These are phyloP conservation scores for Dendrolimus punctatus DNA, from an alignment of 1,140 invertebrate genomes.

Conservation along the genomic window DNA sequence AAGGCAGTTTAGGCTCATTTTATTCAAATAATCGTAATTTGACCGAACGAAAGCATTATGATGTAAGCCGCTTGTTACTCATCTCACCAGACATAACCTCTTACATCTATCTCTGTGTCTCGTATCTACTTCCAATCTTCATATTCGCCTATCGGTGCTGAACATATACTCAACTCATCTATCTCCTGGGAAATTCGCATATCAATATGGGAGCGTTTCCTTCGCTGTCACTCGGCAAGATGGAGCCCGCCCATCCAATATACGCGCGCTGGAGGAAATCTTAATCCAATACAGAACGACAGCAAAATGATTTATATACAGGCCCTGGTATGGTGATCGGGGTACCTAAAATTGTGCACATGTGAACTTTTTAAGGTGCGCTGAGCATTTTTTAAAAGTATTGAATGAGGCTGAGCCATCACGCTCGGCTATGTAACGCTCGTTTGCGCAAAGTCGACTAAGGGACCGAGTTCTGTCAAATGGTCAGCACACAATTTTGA, in stretches of 20 bases:
- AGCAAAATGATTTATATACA: slow-evolving; percentile 60
- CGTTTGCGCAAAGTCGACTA: no score
- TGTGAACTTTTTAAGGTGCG: not conserved
- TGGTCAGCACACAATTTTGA: no score
- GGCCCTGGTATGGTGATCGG: slow-evolving; percentile 34
- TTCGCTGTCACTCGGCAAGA: slow-evolving; percentile 48
- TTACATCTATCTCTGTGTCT: no score
- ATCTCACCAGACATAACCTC: no score
- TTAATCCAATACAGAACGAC: slow-evolving; percentile 64
- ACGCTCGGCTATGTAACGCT: no score
- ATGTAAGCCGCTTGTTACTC: no score
- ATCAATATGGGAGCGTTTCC: slow-evolving; percentile 28
- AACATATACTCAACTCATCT: slow-evolving; percentile 2
- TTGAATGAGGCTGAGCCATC: not conserved
- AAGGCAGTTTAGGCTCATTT: no score
- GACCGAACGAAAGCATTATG: no score
- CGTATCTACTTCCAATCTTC: no score
- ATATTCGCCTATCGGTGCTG: not conserved
- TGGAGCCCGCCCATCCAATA: slow-evolving; percentile 39
- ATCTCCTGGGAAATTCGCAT: slow-evolving; percentile 43
- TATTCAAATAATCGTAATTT: no score
- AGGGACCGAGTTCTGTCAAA: no score
- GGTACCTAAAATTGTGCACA: slow-evolving; percentile 32
- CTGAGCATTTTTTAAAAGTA: not conserved
- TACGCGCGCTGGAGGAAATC: slow-evolving; percentile 42